Evolutionary conservation across 2,113 vertebrate genomes (phyloP), one percentile per base, ranked within the genome.

Genomic region (Otis tarda): DNA sequence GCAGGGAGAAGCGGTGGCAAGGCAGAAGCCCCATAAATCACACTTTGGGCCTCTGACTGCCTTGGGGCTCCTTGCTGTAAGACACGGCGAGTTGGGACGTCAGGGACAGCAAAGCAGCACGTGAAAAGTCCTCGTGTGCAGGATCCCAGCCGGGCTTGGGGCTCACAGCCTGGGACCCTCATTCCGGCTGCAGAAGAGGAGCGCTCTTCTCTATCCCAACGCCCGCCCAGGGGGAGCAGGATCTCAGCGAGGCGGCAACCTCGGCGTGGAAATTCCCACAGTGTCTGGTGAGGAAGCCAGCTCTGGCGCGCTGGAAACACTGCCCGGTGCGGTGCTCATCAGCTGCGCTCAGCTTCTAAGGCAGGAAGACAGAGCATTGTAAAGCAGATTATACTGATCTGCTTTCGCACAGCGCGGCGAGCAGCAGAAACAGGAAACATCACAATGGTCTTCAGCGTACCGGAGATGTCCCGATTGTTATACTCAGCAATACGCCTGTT

Each of bases 391-490:
- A 63, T 35, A 39, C 70, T 53, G 92, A 96, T 96, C 47, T 90
- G 92, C 95, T 90, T 70, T 93, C 8, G 33, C 83, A 75, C 96
- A 94, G 96, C 23, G 79, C 90, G 41, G 89, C 37, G 1, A 94
- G 94, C 50, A 1, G 95, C 93, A 89, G 97, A 59, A 91, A 94
- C 98, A 98, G 98, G 98, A 98, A 98, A 95, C 96, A 84, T 82
- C 95, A 98, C 97, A 98, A 97, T 97, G 97, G 97, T 93, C 86
- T 90, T 53, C 17, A 81, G 87, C 8, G 28, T 35, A 97, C 97
- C 95, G 95, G 98, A 98, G 98, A 97, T 96, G 96, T 96, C 95
- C 81, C 94, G 39, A 97, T 97, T 97, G 97, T 98, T 93, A 90
- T 57, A 9, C 9, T 87, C 95, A 92, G 96, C 96, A 93, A 94